Conservation (phyloP, 2,113 vertebrate genomes). For the Prietella phreatophila region DNA sequence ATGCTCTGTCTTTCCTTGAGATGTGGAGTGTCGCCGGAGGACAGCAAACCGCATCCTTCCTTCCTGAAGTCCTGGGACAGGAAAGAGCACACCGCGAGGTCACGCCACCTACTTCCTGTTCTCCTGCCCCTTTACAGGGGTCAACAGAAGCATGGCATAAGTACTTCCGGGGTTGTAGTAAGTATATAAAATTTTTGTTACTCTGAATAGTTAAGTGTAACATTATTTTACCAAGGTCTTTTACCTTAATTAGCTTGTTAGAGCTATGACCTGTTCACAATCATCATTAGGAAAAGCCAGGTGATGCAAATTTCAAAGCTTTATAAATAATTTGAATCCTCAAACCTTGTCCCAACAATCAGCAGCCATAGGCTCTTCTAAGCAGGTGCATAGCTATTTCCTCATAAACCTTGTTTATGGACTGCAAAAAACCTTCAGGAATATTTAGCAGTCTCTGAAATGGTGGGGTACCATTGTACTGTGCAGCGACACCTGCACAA, state of each 20-base stretch:
- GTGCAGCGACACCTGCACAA: not conserved
- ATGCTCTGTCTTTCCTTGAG: slow-evolving; percentile 65
- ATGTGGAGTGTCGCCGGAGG: slow-evolving; percentile 72
- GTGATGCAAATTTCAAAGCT: not conserved
- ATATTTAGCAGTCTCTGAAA: not conserved
- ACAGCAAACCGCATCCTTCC: slow-evolving; percentile 85
- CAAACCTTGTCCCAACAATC: too few species aligned
- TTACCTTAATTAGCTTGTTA: too few species aligned
- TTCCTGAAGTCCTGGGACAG: slow-evolving; percentile 74
- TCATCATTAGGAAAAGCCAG: not conserved
- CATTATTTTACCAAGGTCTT: too few species aligned
- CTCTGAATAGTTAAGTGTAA: too few species aligned
- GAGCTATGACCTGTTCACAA: too few species aligned
- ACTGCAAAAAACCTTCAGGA: not conserved
- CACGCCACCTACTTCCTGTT: slow-evolving; percentile 67
- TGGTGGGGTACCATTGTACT: not conserved
- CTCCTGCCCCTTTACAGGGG: slow-evolving; percentile 44
- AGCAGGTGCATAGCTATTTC: too few species aligned
- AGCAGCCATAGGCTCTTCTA: too few species aligned
- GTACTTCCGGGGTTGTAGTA: slow-evolving; percentile 60
- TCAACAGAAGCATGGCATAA: slow-evolving; percentile 60
- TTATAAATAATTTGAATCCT: not conserved
- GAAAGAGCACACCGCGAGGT: slow-evolving; percentile 72
- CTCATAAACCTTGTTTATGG: not conserved
- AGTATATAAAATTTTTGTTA: slow-evolving; percentile 18